Evolutionary conservation across 2,797 vertebrate species (phyloP), one percentile per base, ranked within the genome.

Genomic region (Pseudocheirus occidentalis): DNA sequence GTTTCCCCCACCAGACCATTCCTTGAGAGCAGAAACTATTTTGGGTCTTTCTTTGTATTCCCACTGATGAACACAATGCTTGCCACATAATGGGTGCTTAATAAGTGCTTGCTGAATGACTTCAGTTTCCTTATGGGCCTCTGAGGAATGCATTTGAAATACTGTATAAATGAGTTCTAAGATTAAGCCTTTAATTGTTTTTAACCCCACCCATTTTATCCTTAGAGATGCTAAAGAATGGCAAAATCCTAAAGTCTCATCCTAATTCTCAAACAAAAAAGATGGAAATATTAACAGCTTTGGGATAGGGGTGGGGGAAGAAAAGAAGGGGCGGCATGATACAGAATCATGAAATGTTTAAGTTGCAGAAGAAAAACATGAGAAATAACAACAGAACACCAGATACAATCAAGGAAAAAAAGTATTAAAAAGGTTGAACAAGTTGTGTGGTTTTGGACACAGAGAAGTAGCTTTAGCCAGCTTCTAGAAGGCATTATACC

Each of bases 261-360:
- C 93, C 21, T 40, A 52, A 31, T 81, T 5, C 46, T 94, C 56
- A 91, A 94, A 73, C 52, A 50, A 95, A 87, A 93, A 14, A n/a
- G 6, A 58, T 14, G 34, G 94, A 91, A 46, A 55, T 12, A 3
- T 81, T 92, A 92, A 40, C 5, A 55, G 92, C 94, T 97, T 92
- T 81, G 21, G 92, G 96, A 1, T 16, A 7, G 11, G 12, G 34
- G 5, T 5, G 12, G 31, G 31, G 13, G 0, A 16, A 27, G 10
- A 12, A 10, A 7, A 91, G 91, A 10, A 7, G 92, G 91, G 97
- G 96, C 96, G 96, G 96, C 90, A 91, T n/a, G 91, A 91, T 1
- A 89, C 94, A 93, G 93, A 31, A 94, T 53, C 53, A 57, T 34
- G 21, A 89, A 58, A 92, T 73, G 50, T 21, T 34, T 56, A 81